Evolutionary conservation across 2,797 vertebrate species (phyloP).

Genomic region (Buphagus erythrorhynchus): DNA sequence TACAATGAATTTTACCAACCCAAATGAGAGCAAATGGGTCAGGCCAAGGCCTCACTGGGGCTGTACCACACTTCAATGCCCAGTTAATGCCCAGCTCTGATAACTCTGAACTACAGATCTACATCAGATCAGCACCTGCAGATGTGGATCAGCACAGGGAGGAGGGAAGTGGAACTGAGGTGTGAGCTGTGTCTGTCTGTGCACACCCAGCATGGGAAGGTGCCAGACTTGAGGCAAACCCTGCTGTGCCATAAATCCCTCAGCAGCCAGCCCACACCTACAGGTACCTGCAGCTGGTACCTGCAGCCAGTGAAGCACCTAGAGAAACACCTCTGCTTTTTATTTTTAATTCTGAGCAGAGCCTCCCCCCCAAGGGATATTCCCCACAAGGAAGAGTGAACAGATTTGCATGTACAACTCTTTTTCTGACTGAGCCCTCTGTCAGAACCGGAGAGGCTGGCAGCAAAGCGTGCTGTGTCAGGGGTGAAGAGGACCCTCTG

Average conservation of each 20-base stretch:
- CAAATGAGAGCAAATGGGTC: not conserved
- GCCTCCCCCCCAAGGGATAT: not conserved
- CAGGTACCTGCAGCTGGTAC: accelerated
- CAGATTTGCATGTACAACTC: not conserved
- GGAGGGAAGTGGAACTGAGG: not conserved
- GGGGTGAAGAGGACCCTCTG: not conserved
- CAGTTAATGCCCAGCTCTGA: not conserved
- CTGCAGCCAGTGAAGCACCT: not conserved
- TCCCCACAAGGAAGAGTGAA: not conserved
- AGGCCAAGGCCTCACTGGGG: not conserved
- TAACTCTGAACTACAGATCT: not conserved
- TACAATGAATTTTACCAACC: not conserved
- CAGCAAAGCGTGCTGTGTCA: not conserved
- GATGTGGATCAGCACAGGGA: not conserved
- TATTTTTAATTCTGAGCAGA: not conserved
- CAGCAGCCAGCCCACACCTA: accelerated
- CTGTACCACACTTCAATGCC: not conserved
- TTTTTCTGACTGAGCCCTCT: not conserved
- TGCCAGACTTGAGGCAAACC: not conserved
- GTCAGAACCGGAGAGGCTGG: not conserved
- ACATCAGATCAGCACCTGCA: not conserved
- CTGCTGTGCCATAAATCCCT: not conserved
- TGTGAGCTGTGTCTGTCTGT: not conserved
- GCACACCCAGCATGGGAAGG: not conserved
- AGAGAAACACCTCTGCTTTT: not conserved